These are phyloP conservation scores for Pandemis corylana DNA, from an alignment of 2,888 invertebrate species.

Conservation along the genomic window DNA sequence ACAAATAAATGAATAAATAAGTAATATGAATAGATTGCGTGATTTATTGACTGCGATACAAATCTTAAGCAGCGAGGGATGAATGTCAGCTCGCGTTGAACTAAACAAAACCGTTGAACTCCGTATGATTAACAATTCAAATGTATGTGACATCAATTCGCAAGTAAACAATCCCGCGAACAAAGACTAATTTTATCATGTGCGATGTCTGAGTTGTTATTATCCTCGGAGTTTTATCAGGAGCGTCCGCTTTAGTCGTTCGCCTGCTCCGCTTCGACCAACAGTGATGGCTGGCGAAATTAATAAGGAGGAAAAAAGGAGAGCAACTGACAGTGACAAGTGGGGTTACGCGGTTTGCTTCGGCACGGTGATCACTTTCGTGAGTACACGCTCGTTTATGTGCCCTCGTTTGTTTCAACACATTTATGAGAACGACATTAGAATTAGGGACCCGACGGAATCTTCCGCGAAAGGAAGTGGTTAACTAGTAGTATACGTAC, in stretches of 20 bases:
- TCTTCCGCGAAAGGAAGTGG: background rate
- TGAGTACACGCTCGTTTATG: conserved; percentile 68
- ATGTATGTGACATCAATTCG: conserved; percentile 27
- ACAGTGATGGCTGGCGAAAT: conserved; percentile 51
- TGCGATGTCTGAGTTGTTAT: conserved; percentile 9
- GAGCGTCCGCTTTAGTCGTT: conserved; percentile 40
- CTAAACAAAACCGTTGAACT: background rate
- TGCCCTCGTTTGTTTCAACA: conserved; percentile 1
- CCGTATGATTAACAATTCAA: conserved; percentile 18
- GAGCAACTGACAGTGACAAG: conserved; percentile 49
- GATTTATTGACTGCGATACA: background rate
- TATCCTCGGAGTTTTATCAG: conserved; percentile 41
- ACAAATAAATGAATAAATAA: no score
- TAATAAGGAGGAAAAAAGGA: conserved; percentile 44
- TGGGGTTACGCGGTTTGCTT: conserved; percentile 89
- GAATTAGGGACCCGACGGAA: background rate
- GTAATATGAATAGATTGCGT: no score
- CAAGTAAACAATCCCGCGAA: conserved; percentile 17
- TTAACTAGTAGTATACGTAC: background rate
- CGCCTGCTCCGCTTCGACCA: conserved; percentile 9
- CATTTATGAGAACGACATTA: background rate
- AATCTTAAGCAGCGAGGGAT: background rate
- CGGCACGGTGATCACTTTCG: conserved; percentile 86
- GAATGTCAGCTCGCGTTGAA: background rate
- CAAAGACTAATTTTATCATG: conserved; percentile 32